These are phyloP conservation scores for Graptemys geographica DNA, from an alignment of 2,797 vertebrate genomes.

Conservation along the genomic window DNA sequence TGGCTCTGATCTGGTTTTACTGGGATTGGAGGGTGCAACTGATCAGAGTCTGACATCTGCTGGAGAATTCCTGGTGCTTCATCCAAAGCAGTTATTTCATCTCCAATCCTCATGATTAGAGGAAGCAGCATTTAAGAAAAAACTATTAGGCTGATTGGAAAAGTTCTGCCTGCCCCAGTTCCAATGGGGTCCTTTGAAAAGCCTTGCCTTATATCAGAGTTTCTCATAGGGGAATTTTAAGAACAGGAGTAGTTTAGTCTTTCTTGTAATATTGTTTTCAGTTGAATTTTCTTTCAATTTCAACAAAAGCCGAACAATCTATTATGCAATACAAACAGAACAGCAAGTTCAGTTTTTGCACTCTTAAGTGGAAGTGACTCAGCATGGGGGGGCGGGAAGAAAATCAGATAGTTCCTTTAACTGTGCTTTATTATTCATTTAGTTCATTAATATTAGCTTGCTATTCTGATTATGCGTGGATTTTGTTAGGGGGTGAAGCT, in stretches of 20 bases:
- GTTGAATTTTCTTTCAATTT: not conserved
- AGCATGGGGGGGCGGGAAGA: not conserved
- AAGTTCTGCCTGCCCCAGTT: not conserved
- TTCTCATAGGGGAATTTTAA: not conserved
- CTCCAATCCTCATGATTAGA: slow-evolving; percentile 3
- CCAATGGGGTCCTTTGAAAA: not conserved
- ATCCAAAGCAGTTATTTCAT: not conserved
- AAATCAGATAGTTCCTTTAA: not conserved
- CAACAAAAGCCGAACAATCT: not conserved
- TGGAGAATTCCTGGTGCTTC: not conserved
- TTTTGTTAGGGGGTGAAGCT: not conserved
- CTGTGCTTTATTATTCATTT: not conserved
- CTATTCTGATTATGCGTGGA: not conserved
- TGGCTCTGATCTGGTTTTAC: not conserved
- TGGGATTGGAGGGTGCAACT: not conserved
- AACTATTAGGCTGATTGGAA: not conserved
- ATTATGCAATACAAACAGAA: not conserved
- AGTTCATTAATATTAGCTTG: not conserved
- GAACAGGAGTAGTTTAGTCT: not conserved
- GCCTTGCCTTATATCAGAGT: not conserved
- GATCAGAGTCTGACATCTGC: not conserved
- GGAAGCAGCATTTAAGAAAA: not conserved
- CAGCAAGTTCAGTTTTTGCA: not conserved
- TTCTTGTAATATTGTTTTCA: not conserved
- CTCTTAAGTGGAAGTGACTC: not conserved